Conservation (phyloP, 2,113 vertebrate genomes). For the Rousettus leschenaultii region DNA sequence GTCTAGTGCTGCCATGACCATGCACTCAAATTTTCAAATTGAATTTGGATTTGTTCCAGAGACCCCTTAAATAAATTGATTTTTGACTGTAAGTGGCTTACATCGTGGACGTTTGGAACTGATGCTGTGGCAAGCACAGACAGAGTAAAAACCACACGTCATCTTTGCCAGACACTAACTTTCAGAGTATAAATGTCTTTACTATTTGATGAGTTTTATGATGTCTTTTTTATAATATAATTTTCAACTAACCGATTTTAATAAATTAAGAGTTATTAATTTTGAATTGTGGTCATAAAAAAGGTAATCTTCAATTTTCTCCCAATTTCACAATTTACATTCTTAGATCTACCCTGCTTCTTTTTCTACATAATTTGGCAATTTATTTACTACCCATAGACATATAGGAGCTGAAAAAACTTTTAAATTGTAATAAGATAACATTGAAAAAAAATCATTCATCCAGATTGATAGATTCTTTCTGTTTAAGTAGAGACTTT, state of each 20-base stretch:
- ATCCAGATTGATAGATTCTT: neutral
- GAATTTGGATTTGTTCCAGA: slow-evolving; percentile 73
- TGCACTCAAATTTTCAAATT: slow-evolving; percentile 77
- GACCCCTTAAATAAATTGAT: slow-evolving; percentile 76
- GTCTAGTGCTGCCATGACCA: slow-evolving; percentile 43
- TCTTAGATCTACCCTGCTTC: neutral
- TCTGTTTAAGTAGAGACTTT: neutral
- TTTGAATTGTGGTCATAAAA: neutral
- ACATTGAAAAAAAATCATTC: neutral
- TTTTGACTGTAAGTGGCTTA: slow-evolving; percentile 72
- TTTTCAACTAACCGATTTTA: neutral
- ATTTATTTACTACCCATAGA: neutral
- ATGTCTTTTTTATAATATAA: neutral
- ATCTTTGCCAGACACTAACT: neutral
- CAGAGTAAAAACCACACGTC: neutral
- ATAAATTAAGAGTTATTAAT: neutral
- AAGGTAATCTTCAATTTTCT: neutral
- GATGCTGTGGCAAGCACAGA: slow-evolving; percentile 39
- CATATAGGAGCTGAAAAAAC: neutral
- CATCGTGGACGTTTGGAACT: slow-evolving; percentile 59
- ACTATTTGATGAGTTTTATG: neutral
- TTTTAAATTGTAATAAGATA: slow-evolving; percentile 39
- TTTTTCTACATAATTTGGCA: neutral
- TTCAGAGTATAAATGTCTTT: neutral
- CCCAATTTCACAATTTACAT: neutral